A percentile compares a stretch with the other conserved stretches of the same genome.
Evolutionary conservation across 2,888 invertebrate genomes (phyloP).

Genomic region (Ecliptopera silaceata): DNA sequence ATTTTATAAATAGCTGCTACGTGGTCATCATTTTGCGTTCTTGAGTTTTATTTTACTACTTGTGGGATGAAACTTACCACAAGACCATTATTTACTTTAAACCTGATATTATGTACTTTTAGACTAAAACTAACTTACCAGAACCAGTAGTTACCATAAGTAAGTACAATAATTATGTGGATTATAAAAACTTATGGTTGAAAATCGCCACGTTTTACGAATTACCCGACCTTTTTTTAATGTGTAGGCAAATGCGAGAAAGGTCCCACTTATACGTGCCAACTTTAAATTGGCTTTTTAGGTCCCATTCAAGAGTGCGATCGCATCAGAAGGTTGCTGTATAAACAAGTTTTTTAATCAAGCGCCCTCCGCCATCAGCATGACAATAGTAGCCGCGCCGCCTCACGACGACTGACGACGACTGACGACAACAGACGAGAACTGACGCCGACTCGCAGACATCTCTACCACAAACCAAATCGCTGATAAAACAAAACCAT

Average conservation of each 20-base stretch:
- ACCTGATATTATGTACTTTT: too few species aligned
- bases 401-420: conserved; percentile 33
- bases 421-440: too few species aligned
- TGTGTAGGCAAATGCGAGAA: neutral
- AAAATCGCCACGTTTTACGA: too few species aligned
- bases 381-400: conserved; percentile 33
- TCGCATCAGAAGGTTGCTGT: conserved; percentile 4
- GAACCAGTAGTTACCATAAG: neutral
- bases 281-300: conserved; percentile 16
- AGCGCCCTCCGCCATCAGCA: conserved; percentile 26
- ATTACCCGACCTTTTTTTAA: neutral
- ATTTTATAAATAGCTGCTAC: neutral
- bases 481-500: too few species aligned
- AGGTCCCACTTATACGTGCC: neutral
- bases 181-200: too few species aligned
- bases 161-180: neutral
- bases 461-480: too few species aligned
- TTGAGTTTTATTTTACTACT: too few species aligned
- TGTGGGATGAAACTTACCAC: too few species aligned
- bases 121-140: neutral
- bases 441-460: too few species aligned
- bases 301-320: conserved; percentile 12
- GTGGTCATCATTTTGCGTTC: neutral
- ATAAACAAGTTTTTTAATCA: conserved; percentile 38
- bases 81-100: too few species aligned